These are phyloP conservation scores for Melanotaenia duboulayi DNA, from an alignment of 2,113 vertebrate species.

Conservation along the genomic window DNA sequence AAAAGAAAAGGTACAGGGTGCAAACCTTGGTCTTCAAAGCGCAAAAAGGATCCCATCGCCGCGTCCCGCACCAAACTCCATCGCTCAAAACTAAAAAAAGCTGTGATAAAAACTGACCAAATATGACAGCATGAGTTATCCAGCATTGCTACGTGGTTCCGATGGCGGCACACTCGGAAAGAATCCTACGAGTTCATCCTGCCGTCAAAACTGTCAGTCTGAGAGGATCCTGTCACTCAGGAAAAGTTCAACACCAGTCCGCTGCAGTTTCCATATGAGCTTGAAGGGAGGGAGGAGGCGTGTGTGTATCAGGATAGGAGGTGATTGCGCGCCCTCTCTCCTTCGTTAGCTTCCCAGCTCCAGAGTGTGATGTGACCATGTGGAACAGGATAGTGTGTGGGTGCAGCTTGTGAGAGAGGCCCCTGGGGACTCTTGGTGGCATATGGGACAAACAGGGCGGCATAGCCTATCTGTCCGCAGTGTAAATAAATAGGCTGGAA, in stretches of 20 bases:
- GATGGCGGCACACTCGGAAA: constrained; percentile 6
- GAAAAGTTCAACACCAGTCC: constrained; percentile 29
- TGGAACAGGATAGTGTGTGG: constrained; percentile 27
- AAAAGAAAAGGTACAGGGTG: neutral
- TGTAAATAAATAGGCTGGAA: constrained; percentile 71
- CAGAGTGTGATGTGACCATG: constrained; percentile 34
- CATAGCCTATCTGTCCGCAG: constrained; percentile 23
- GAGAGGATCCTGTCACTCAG: constrained; percentile 55
- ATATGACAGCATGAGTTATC: neutral
- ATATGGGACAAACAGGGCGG: constrained; percentile 62
- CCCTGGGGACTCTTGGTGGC: constrained; percentile 65
- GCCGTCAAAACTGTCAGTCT: constrained; percentile 10
- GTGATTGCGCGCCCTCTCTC: constrained; percentile 6
- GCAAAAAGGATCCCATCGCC: constrained; percentile 36
- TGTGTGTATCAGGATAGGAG: constrained; percentile 18
- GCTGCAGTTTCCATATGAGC: constrained; percentile 42
- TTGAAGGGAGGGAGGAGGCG: constrained; percentile 37
- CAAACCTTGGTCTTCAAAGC: constrained; percentile 65
- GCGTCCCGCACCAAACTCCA: constrained; percentile 51
- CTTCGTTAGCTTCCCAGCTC: constrained; percentile 4
- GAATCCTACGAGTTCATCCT: constrained; percentile 8
- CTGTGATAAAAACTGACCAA: neutral
- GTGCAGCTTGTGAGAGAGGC: constrained; percentile 23
- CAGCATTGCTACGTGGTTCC: constrained; percentile 45
- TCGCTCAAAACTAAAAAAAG: constrained; percentile 33